A percentile compares a stretch with the other conserved stretches of the same genome.
Conservation (phyloP, 2,888 invertebrate genomes). For the Drosophila differens region DNA sequence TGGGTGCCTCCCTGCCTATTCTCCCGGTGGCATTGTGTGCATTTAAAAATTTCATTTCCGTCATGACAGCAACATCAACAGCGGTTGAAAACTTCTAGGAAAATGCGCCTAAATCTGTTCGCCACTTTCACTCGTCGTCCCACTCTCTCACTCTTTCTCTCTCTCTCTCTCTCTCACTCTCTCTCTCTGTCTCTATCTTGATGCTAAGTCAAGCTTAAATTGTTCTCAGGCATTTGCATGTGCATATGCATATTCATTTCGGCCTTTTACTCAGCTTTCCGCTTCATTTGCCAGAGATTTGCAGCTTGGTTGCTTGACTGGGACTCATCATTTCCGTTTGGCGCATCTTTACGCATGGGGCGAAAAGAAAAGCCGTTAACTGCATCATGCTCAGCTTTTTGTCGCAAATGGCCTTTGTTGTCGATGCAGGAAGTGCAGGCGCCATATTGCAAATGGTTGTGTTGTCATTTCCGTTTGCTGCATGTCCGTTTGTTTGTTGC, state of each 20-base stretch:
- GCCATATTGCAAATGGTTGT: slow-evolving; percentile 65
- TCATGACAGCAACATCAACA: slow-evolving; percentile 57
- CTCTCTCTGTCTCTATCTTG: background rate
- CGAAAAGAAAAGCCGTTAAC: slow-evolving; percentile 49
- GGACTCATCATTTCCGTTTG: slow-evolving; percentile 67
- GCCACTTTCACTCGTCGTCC: background rate
- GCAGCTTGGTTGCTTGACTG: slow-evolving; percentile 14
- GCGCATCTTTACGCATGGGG: slow-evolving; percentile 50
- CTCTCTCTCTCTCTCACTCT: too few relatives aligned
- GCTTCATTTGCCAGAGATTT: slow-evolving; percentile 60
- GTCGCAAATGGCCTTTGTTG: slow-evolving; percentile 65
- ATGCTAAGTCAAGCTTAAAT: slow-evolving; percentile 3
- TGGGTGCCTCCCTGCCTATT: slow-evolving; percentile 14
- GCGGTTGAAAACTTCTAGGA: slow-evolving; percentile 20
- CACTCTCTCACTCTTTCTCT: too few relatives aligned
- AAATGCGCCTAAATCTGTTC: slow-evolving; percentile 47
- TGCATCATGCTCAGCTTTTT: slow-evolving; percentile 56
- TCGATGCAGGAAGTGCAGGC: slow-evolving; percentile 60
- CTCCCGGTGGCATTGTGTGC: slow-evolving; percentile 30
- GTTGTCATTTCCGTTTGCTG: slow-evolving; percentile 67
- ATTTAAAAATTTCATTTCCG: slow-evolving; percentile 73
- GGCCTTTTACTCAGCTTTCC: slow-evolving; percentile 49
- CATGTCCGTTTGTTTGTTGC: slow-evolving; percentile 49
- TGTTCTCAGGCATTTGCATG: slow-evolving; percentile 25
- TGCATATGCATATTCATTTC: slow-evolving; percentile 51